These are phyloP conservation scores for Tenebrio molitor DNA, from an alignment of 1,140 invertebrate genomes.

Conservation along the genomic window DNA sequence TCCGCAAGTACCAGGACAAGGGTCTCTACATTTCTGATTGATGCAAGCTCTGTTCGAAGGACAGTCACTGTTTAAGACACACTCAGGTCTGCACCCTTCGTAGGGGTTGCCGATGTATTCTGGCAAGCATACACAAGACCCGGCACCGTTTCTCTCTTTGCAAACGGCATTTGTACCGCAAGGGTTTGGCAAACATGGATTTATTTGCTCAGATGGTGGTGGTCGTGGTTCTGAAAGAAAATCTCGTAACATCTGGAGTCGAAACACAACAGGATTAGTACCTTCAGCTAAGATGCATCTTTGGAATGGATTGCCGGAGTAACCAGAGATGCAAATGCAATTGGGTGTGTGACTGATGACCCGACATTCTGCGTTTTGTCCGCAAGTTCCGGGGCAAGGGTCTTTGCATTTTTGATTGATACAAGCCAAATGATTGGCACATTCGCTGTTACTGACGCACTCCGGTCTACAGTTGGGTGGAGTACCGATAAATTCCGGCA, in stretches of 20 bases:
- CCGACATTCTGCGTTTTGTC: constrained; percentile 74
- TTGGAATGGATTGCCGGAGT: constrained; percentile 72
- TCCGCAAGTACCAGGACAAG: constrained; percentile 76
- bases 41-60: constrained; percentile 72
- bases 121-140: constrained; percentile 74
- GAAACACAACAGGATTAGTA: constrained; percentile 63
- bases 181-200: constrained; percentile 74
- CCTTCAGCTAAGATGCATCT: constrained; percentile 62
- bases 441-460: constrained; percentile 85
- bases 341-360: constrained; percentile 77
- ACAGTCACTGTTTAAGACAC: constrained; percentile 73
- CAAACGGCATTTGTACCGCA: constrained; percentile 81
- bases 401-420: constrained; percentile 83
- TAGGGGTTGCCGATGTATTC: constrained; percentile 75
- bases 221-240: constrained; percentile 58
- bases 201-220: constrained; percentile 58
- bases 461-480: constrained; percentile 83
- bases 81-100: constrained; percentile 74
- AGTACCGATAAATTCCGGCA: constrained; percentile 79
- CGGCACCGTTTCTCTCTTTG: constrained; percentile 71
- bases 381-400: constrained; percentile 78
- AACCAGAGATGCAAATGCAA: constrained; percentile 73
- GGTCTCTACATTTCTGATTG: constrained; percentile 74
- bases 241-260: constrained; percentile 12
- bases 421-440: constrained; percentile 79